Evolutionary conservation across 2,113 vertebrate species (phyloP), one percentile per base, ranked within the genome.

Genomic region (Malurus elegans): DNA sequence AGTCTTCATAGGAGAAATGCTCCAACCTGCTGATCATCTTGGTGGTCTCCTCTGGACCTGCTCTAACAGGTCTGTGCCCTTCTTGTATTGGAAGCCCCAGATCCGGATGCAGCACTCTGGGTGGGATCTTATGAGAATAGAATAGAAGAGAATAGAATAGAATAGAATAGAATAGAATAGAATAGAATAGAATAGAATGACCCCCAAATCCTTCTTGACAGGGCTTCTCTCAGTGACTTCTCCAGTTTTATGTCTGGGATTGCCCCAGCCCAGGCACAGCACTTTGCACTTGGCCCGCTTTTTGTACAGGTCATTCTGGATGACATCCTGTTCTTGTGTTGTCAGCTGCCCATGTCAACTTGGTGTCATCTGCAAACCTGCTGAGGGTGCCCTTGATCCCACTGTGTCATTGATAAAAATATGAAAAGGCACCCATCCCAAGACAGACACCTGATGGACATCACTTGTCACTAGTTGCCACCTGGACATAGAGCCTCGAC

Each of bases 351-450:
- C 19, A 3, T n/a, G 10, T 60, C 61, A 25, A 5, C 18, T 47
- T 82, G 24, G n/a, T 40, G 24, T 61, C 24, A 34, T 31, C 54
- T 40, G 11, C 53, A 60, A 53, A 53, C 19, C 4, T 75, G 38
- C 12, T 25, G 29, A 47, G n/a, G 20, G 4, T 74, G 6, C 24
- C 4, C 38, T 32, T 47, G 29, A 61, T 61, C n/a, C n/a, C 38
- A 67, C n/a, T 18, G 17, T 54, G 47, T 25, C 29, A 7, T 0
- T 75, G 40, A 53, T 31, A 15, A 47, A 45, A 1, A 24, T n/a
- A 10, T 3, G 29, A 6, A 61, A 31, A 20, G n/a, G 17, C 32
- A 31, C 17, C 0, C 1, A 24, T n/a, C 13, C n/a, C 53, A 54
- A 15, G 29, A 31, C 9, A n/a, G 7, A 58, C 21, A 4, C 15